Base-by-base conservation (phyloP, 2,888 invertebrate genomes). In the Atherix ibis region DNA sequence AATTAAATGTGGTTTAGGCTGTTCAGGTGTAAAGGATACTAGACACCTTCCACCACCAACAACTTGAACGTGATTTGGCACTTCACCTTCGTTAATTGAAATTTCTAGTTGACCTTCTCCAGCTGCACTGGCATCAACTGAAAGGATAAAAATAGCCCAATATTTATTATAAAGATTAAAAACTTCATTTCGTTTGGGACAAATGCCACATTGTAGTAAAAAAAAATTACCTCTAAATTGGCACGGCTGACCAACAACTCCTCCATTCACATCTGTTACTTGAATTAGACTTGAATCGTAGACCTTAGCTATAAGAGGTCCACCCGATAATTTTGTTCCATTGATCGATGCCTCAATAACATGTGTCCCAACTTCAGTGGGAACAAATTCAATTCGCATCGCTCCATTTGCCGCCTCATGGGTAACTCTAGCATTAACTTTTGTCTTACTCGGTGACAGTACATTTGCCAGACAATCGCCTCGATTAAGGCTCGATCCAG, bases 81-180 rank as follows among this genome's bases (percentile, higher is more conserved):
- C 91, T 68, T 94, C 89, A 45, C 97, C 97, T 65, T 94, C 92
- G 62, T 98, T 97, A 56, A 98, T 94, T 50, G 94, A 94, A 54
- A 98, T 98, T 71, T 98, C 97, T 51, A 98, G 69, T 65, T 97
- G 95, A 32, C 98, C 98, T 68, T 97, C 97, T 26, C 98, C 98
- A 33, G 97, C 97, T 53, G 91, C 87, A 54, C 88, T 89, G 31
- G 95, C 97, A 64, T 97, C 95, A 60, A 98, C 97, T 89, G 26
- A 9, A 34, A 29, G n/a, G 12, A 28, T n/a, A n/a, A n/a, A n/a
- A n/a, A n/a, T n/a, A n/a, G 9, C n/a, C n/a, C 9, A 19, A 19
- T 19, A 6, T 19, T 19, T 6, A 19, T 19, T 19, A 19, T 6
- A 19, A 14, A 14, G n/a, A 33, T 8, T 12, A 33, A 22, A 26